Conservation (phyloP, 2,797 vertebrate genomes). For the Valencia hispanica region DNA sequence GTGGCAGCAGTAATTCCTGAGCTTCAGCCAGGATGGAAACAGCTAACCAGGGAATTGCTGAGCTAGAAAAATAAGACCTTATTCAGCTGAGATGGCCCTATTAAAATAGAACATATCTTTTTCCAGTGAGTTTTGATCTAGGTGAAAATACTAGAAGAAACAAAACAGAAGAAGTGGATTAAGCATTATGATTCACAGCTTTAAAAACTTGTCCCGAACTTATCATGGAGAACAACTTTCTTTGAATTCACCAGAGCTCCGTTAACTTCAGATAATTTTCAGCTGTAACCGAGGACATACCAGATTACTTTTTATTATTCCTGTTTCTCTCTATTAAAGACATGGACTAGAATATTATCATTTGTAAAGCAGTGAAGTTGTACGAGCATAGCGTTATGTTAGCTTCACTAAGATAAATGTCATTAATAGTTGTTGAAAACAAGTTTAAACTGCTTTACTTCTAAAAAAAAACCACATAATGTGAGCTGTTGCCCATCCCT, state of each 20-base stretch:
- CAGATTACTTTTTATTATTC: not conserved
- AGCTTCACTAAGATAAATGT: not conserved
- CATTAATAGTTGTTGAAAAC: not conserved
- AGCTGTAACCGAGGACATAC: not conserved
- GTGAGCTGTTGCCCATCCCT: not conserved
- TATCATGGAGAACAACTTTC: not conserved
- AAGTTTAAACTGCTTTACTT: not conserved
- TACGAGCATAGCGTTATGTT: not conserved
- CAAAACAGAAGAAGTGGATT: not conserved
- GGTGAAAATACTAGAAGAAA: not conserved
- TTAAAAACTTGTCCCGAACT: not conserved
- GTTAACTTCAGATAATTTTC: not conserved
- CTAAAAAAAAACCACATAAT: not conserved
- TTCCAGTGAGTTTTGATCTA: not conserved
- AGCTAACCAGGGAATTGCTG: not conserved
- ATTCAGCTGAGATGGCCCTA: not conserved
- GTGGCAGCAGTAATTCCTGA: not conserved
- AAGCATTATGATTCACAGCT: not conserved
- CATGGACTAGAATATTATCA: not conserved
- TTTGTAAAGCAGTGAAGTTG: not conserved
- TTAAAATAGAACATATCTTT: not conserved
- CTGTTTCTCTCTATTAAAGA: not conserved
- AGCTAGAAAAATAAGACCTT: not conserved
- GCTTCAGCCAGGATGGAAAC: not conserved
- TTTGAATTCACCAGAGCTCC: not conserved